Evolutionary conservation across 2,797 vertebrate genomes (phyloP).

Genomic region (Darevskia nairensis): DNA sequence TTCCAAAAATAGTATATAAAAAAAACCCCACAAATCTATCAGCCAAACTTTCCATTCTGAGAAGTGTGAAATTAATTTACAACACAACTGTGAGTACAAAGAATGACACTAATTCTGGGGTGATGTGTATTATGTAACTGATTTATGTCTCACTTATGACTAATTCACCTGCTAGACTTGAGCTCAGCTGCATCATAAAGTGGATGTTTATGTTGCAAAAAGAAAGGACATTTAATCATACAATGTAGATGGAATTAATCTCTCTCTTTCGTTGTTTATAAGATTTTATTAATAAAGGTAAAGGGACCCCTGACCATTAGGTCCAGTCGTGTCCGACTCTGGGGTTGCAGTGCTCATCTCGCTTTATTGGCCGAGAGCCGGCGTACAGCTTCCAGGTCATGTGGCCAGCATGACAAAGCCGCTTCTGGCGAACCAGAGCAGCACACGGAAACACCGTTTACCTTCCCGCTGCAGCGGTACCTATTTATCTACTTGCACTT

Average conservation of each 20-base stretch:
- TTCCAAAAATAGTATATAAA: neutral
- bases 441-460: too few species aligned
- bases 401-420: too few species aligned
- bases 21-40: neutral
- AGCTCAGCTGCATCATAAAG: slow-evolving; percentile 12
- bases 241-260: neutral
- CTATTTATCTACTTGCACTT: too few species aligned
- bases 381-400: too few species aligned
- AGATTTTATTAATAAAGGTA: too few species aligned
- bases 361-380: too few species aligned
- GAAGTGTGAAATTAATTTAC: neutral
- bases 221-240: neutral
- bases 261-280: too few species aligned
- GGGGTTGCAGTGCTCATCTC: too few species aligned
- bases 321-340: too few species aligned
- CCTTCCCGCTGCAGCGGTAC: too few species aligned
- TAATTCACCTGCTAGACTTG: slow-evolving; percentile 1
- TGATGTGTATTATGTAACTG: neutral
- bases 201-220: slow-evolving; percentile 11
- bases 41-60: neutral
- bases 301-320: too few species aligned
- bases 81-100: neutral
- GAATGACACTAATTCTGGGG: neutral
- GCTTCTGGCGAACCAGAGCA: too few species aligned
- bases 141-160: neutral